phyloP scores from a whole-genome alignment of 2,113 vertebrate species.

The Crotalus helleri region DNA sequence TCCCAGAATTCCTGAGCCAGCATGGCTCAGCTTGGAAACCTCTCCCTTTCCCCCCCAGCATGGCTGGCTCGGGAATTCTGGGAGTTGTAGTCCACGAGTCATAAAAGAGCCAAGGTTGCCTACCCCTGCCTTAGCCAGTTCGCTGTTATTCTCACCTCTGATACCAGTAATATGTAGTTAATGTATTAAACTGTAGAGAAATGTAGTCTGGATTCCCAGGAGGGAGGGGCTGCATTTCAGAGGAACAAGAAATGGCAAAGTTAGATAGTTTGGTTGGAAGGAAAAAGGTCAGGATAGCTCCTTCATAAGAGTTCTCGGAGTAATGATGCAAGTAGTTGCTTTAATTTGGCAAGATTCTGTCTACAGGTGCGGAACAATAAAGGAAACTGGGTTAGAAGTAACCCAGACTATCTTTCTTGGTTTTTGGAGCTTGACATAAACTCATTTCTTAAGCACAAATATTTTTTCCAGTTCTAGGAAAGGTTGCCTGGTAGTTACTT shows the following conservation, averaged over 20 bases:
- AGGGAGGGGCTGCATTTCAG: background rate
- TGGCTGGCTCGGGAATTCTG: no score
- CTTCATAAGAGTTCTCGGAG: background rate
- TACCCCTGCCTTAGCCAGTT: background rate
- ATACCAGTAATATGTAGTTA: background rate
- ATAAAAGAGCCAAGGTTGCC: no score
- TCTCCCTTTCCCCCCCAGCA: no score
- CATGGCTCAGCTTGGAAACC: no score
- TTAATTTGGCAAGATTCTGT: background rate
- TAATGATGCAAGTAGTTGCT: background rate
- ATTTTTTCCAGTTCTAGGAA: background rate
- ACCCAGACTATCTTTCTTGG: background rate
- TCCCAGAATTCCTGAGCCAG: no score
- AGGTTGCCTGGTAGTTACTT: background rate
- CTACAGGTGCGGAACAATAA: background rate
- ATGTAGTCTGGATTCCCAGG: background rate
- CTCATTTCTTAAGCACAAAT: background rate
- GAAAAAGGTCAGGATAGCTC: background rate
- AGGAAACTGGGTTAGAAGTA: background rate
- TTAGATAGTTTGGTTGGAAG: background rate
- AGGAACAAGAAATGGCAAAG: background rate
- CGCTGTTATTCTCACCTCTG: background rate
- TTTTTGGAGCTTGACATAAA: background rate
- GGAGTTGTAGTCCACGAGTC: no score
- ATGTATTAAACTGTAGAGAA: background rate